These are phyloP conservation scores for Lysandra coridon DNA, from an alignment of 2,888 invertebrate species.

Conservation along the genomic window DNA sequence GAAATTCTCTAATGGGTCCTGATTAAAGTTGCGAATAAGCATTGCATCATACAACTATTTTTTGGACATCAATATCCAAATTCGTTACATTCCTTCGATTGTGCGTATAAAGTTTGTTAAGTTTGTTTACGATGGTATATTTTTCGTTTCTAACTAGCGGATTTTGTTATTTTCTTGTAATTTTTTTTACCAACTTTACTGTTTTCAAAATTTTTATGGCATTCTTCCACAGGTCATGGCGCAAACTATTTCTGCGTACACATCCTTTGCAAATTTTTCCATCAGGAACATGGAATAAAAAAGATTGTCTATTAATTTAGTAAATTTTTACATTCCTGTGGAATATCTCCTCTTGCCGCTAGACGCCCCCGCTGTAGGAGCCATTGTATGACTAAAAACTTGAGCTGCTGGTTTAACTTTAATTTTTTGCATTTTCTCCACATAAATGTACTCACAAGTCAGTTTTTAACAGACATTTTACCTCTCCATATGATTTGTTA, in stretches of 20 bases:
- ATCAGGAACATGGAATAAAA: slow-evolving; percentile 39
- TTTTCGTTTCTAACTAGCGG: neutral
- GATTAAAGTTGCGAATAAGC: slow-evolving; percentile 30
- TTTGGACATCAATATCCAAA: neutral
- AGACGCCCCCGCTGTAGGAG: neutral
- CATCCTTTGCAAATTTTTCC: slow-evolving; percentile 40
- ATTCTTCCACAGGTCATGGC: slow-evolving; percentile 26
- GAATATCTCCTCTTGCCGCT: slow-evolving; percentile 35
- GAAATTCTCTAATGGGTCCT: slow-evolving; percentile 12
- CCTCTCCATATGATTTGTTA: slow-evolving; percentile 42
- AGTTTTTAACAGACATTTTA: slow-evolving; percentile 41
- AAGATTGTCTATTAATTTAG: slow-evolving; percentile 39
- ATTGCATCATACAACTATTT: slow-evolving; percentile 9
- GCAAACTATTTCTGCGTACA: slow-evolving; percentile 38
- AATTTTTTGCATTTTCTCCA: slow-evolving; percentile 31
- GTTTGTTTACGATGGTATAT: neutral
- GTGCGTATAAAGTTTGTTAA: slow-evolving; percentile 13
- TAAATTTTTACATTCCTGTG: slow-evolving; percentile 29
- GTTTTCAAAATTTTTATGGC: neutral
- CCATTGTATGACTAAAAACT: slow-evolving; percentile 44
- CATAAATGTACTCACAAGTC: slow-evolving; percentile 44
- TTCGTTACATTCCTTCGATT: neutral
- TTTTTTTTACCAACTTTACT: neutral
- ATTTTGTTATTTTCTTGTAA: neutral
- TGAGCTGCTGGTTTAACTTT: slow-evolving; percentile 31